Base-by-base conservation (phyloP, 2,797 vertebrate species). In the Pseudomugil gertrudae region DNA sequence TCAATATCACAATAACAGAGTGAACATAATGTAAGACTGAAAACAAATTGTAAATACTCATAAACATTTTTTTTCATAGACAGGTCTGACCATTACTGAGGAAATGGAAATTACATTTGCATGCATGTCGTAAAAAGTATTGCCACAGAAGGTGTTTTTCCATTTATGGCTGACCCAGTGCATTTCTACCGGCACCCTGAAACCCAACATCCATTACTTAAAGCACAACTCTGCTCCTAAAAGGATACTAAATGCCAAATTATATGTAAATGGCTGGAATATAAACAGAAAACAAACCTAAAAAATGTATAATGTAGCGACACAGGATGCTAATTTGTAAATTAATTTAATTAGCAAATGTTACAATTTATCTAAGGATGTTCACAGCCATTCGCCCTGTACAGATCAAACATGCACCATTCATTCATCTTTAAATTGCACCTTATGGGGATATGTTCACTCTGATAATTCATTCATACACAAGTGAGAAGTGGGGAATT, bases 1-100 rank as follows among this genome's bases (percentile, higher is more conserved):
- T 94, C 94, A 84, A 93, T 94, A 93, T 50, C 38, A 73, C 80
- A 83, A 89, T 89, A 92, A 92, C 83, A 84, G 78, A 84, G 87
- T 65, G 71, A 84, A 72, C 58, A 78, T 90, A 92, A 91, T 91
- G 86, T 76, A 90, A 63, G 78, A 86, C 78, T 71, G 70, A 89
- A 90, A 90, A 90, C 86, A 88, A 90, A 93, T 83, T 87, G 80
- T 87, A 90, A 92, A 91, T 82, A 84, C 63, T 53, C 77, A 82
- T 90, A 83, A 92, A 90, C 85, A 86, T 89, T 92, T 87, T 76
- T 52, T 85, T 91, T 89, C 70, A 84, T 79, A 85, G 83, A 85
- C 80, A 83, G 58, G 52, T n/a, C 68, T 57, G 64, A 63, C 84
- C 87, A 91, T 93, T 92, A 90, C 59, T 36, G 77, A 87, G 86